A percentile compares a stretch with the other conserved stretches of the same genome.
Evolutionary conservation across 1,140 invertebrate genomes (phyloP).

Genomic region (Sipha flava): DNA sequence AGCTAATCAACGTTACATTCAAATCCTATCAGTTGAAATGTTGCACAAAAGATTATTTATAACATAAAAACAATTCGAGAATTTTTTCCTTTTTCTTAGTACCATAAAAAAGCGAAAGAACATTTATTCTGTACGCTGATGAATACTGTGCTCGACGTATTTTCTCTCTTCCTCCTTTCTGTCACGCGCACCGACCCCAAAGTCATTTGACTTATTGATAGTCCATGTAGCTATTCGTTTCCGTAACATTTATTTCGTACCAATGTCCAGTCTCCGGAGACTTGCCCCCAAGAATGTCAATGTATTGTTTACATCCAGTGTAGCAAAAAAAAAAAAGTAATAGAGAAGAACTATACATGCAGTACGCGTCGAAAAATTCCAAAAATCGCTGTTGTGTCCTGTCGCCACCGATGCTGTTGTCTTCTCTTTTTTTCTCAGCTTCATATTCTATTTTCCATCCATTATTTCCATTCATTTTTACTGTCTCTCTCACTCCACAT

Average conservation of each 20-base stretch:
- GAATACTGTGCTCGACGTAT: conserved; percentile 4
- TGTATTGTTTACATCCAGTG: conserved; percentile 5
- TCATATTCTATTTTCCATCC: no score
- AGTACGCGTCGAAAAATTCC: conserved; percentile 1
- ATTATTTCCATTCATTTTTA: no score
- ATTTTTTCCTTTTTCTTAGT: not conserved
- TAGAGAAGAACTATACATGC: not conserved
- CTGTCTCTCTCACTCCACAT: no score
- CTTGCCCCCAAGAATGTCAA: not conserved
- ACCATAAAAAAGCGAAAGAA: not conserved
- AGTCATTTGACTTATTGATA: conserved; percentile 29
- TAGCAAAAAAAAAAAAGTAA: not conserved
- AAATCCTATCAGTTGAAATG: no score
- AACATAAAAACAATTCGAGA: not conserved
- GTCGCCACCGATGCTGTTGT: not conserved
- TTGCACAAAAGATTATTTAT: not conserved
- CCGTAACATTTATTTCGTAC: conserved; percentile 21
- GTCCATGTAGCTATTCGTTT: conserved; percentile 17
- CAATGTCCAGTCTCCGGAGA: conserved; percentile 21
- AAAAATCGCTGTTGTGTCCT: not conserved
- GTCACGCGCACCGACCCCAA: not conserved
- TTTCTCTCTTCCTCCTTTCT: not conserved
- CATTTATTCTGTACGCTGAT: not conserved
- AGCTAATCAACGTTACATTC: no score
- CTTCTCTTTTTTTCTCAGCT: no score